Base-by-base conservation (phyloP, 2,888 invertebrate species). In the Eutolmus rufibarbis region DNA sequence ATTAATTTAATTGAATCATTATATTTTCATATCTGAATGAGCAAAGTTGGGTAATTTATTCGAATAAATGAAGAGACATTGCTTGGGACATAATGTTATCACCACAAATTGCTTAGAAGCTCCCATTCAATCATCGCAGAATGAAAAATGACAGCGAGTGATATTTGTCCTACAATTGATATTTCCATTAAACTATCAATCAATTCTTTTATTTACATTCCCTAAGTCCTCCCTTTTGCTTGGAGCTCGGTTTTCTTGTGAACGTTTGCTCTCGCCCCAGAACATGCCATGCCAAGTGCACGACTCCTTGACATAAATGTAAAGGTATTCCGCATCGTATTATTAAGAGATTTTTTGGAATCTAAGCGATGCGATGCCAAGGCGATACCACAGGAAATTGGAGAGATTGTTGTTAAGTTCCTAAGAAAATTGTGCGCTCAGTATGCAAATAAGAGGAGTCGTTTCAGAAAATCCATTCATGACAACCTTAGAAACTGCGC, bases 281-380 rank as follows among this genome's bases (percentile, higher is more conserved):
- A 76, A 82, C 66, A 82, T 82, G 66, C 14, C 40, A 66, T 82
- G 82, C 37, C 82, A 82, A 57, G 57, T 82, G 23, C 82, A 82
- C 31, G 82, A 66, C 51, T 31, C 34, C 82, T 16, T 82, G 37
- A 57, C 82, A 82, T 66, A 82, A 82, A 57, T 66, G 57, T 34
- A 34, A 82, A 82, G 82, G 82, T 82, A 37, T n/a, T 37, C 37
- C 82, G 66, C 57, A 51, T 82, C 19, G 57, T n/a, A 82, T 82
- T 82, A 82, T 82, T 82, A 66, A 82, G 37, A 37, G 82, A 82
- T 51, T 82, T 66, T 82, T n/a, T 28, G 5, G 28, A 74, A 74
- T 74, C 51, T 51, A 51, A 51, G 28, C 74, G 28, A 31, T 34
- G 31, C 43, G 56, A 34, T 57, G 43, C 79, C 51, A 79, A 79